Percentiles rank a stretch among this genome's conserved stretches.
Evolutionary conservation across 2,888 invertebrate species (phyloP).

Genomic region (Ommatoiulus sabulosus): DNA sequence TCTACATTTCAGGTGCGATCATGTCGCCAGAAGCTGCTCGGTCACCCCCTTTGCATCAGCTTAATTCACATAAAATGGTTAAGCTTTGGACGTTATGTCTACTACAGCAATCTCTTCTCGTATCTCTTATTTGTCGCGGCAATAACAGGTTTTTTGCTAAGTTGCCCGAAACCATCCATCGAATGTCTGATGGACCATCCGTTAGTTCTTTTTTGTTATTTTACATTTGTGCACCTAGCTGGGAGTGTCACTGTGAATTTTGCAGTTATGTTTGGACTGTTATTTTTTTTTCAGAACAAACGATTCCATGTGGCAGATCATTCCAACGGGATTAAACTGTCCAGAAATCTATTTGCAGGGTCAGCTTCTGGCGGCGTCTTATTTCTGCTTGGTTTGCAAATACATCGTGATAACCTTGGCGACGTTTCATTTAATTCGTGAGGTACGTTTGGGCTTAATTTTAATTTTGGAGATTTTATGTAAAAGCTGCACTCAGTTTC

Average conservation of each 20-base stretch:
- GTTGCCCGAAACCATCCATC: constrained; percentile 63
- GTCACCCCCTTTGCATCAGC: constrained; percentile 69
- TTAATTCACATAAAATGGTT: constrained; percentile 70
- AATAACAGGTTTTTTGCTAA: constrained; percentile 68
- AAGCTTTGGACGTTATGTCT: constrained; percentile 69
- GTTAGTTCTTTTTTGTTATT: not conserved
- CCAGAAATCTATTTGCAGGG: not conserved
- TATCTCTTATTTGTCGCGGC: constrained; percentile 69
- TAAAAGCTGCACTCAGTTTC: not conserved
- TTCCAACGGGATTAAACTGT: not conserved
- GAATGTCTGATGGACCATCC: not conserved
- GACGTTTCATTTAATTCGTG: constrained; percentile 67
- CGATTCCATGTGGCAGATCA: not conserved
- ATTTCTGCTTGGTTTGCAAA: constrained; percentile 21
- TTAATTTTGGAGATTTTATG: not conserved
- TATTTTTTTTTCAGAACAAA: not conserved
- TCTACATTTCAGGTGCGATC: constrained; percentile 64
- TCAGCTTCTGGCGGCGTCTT: not conserved
- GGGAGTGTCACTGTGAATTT: no score
- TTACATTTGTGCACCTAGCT: not conserved
- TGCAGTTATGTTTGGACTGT: no score
- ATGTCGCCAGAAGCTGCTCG: constrained; percentile 68
- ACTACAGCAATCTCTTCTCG: constrained; percentile 69
- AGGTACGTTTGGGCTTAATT: constrained; percentile 63
- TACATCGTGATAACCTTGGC: constrained; percentile 67